phyloP scores from a whole-genome alignment of 2,888 invertebrate species.

The Diogma glabrata region DNA sequence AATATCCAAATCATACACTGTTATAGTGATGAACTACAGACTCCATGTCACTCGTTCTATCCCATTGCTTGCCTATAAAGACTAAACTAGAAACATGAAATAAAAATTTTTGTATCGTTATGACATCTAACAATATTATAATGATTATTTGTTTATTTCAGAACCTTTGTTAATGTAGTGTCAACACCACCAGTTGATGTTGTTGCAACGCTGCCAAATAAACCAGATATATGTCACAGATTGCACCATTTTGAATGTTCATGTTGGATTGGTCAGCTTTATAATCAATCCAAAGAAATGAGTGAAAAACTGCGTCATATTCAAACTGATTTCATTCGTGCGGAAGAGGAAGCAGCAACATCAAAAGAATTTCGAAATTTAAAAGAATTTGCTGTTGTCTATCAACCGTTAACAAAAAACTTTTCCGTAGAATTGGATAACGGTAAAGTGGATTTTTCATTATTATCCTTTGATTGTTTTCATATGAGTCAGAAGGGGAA shows the following conservation, averaged over 20 bases:
- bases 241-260: constrained; percentile 22
- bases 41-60: no score
- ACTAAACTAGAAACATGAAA: no score
- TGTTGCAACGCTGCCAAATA: constrained; percentile 19
- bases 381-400: constrained; percentile 42
- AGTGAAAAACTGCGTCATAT: constrained; percentile 19
- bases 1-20: no score
- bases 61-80: no score
- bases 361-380: constrained; percentile 35
- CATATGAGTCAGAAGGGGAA: constrained; percentile 44
- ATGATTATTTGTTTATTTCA: constrained; percentile 16
- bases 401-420: constrained; percentile 36
- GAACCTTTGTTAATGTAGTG: constrained; percentile 42
- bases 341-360: constrained; percentile 38
- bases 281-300: constrained; percentile 19
- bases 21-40: no score
- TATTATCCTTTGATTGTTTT: constrained; percentile 43
- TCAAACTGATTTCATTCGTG: constrained; percentile 18
- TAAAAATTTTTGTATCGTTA: neutral
- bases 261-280: constrained; percentile 21
- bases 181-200: constrained; percentile 29
- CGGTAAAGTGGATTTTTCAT: constrained; percentile 36
- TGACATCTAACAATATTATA: neutral
- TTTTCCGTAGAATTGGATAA: constrained; percentile 24
- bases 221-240: constrained; percentile 20